A percentile compares a stretch with the other conserved stretches of the same genome.
These are phyloP conservation scores for Psephotus haematonotus DNA, from an alignment of 2,113 vertebrate species.

Conservation along the genomic window DNA sequence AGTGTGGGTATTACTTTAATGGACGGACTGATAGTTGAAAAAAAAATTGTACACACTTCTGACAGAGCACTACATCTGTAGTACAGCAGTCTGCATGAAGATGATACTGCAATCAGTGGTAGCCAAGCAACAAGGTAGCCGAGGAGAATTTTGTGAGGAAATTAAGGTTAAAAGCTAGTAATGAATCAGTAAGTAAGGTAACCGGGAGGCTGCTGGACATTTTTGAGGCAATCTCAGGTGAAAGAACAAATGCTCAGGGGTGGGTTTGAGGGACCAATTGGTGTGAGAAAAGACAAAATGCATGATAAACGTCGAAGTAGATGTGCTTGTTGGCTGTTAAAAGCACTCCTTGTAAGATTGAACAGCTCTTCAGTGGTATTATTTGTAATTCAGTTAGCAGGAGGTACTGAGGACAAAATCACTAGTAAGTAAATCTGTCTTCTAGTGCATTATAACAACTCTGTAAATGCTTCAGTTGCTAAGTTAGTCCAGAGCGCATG, in stretches of 20 bases:
- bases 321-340: not conserved
- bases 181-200: not conserved
- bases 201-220: not conserved
- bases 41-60: not conserved
- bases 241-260: not conserved
- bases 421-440: not conserved
- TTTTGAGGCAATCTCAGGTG: not conserved
- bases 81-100: not conserved
- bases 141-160: not conserved
- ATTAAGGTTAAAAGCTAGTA: not conserved
- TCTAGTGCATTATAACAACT: not conserved
- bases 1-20: not conserved
- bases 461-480: not conserved
- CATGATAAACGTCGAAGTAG: not conserved
- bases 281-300: not conserved
- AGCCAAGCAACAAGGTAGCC: not conserved
- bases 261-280: not conserved
- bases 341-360: not conserved
- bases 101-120: not conserved
- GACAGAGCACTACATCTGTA: not conserved
- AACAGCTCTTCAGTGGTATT: not conserved
- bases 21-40: not conserved
- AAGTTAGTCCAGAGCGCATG: fast-evolving
- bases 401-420: not conserved
- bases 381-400: not conserved